Evolutionary conservation across 53 echinoderm and acorn worm genomes (phyloP).

Genomic region (Echinometra lucunter): DNA sequence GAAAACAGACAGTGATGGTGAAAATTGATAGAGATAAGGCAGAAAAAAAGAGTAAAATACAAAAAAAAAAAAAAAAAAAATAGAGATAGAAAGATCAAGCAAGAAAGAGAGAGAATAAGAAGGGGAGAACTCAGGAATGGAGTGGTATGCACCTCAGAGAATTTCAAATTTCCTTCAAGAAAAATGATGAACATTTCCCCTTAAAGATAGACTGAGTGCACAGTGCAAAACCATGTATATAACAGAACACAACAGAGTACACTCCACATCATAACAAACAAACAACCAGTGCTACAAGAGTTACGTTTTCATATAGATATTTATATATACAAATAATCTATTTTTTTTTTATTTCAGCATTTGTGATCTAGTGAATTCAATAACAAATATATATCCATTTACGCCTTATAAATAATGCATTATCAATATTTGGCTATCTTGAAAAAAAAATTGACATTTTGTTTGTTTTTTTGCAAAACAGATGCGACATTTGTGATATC

Average conservation of each 20-base stretch:
- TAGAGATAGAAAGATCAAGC: too few relatives aligned
- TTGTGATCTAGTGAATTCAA: constrained; percentile 71
- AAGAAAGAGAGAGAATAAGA: neutral
- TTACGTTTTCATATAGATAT: constrained; percentile 64
- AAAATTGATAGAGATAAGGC: too few relatives aligned
- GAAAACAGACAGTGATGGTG: too few relatives aligned
- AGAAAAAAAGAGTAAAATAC: neutral
- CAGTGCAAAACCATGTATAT: neutral
- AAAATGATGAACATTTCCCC: too few relatives aligned
- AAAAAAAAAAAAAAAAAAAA: too few relatives aligned
- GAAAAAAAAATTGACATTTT: neutral
- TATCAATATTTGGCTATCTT: constrained; percentile 69
- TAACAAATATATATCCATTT: constrained; percentile 70
- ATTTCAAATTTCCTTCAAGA: too few relatives aligned
- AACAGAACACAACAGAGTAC: neutral
- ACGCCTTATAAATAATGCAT: constrained; percentile 68
- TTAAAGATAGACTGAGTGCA: neutral
- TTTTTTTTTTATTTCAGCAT: constrained; percentile 71
- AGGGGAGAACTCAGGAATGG: neutral
- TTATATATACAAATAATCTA: constrained; percentile 72
- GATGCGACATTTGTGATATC: neutral
- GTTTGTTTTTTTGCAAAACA: constrained; percentile 3
- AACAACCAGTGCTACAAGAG: neutral
- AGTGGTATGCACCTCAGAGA: neutral
- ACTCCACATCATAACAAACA: too few relatives aligned